Conservation (phyloP, 2,113 vertebrate species). For the Pomatorhinus ruficollis region DNA sequence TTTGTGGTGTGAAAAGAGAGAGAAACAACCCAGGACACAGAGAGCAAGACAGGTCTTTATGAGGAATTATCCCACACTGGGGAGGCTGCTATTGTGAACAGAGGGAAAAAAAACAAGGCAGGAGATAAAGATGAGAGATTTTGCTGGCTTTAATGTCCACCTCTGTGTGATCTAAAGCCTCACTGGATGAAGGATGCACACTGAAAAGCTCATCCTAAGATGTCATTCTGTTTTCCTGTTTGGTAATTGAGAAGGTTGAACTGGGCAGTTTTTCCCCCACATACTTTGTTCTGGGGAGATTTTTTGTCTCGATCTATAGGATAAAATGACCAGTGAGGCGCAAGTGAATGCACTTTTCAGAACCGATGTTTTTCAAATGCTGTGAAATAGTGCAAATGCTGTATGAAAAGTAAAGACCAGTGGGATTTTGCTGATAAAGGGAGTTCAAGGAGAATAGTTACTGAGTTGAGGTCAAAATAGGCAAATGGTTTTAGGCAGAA, state of each 20-base stretch:
- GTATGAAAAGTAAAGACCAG: background rate
- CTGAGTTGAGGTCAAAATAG: background rate
- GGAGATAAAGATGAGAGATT: conserved; percentile 2
- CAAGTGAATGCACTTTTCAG: background rate
- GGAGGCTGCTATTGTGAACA: background rate
- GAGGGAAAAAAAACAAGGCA: conserved; percentile 33
- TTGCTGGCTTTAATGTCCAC: background rate
- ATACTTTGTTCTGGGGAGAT: background rate
- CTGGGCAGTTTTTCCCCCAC: background rate
- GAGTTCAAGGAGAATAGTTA: background rate
- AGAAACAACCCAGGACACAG: background rate
- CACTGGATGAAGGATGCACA: background rate
- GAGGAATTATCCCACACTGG: conserved; percentile 25
- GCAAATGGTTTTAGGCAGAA: background rate
- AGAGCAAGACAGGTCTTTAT: conserved; percentile 17
- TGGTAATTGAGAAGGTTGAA: background rate
- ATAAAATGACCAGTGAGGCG: background rate
- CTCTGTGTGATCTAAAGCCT: conserved; percentile 14
- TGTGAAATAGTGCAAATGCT: background rate
- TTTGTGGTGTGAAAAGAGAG: conserved; percentile 12
- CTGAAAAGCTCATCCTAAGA: background rate
- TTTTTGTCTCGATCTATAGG: background rate
- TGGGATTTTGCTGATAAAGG: background rate
- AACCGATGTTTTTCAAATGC: background rate
- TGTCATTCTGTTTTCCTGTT: background rate